These are phyloP conservation scores for Resseliella maxima DNA, from an alignment of 2,888 invertebrate species.

Conservation along the genomic window DNA sequence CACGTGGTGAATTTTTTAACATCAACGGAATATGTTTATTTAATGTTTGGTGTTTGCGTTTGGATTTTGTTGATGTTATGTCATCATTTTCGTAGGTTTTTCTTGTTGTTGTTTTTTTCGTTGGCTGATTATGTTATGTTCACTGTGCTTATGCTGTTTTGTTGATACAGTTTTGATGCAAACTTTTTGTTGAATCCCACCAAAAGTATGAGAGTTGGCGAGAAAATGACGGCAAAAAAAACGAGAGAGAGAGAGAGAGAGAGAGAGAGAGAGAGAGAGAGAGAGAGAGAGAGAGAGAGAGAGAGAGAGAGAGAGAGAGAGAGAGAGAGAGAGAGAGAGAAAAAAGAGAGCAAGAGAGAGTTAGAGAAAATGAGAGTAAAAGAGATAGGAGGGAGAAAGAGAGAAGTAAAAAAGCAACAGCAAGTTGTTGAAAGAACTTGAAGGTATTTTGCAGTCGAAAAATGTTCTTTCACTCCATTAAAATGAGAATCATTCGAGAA, in stretches of 20 bases:
- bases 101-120: neutral
- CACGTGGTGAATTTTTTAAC: slow-evolving; percentile 20
- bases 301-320: no score
- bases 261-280: neutral
- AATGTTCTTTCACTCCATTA: slow-evolving; percentile 22
- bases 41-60: slow-evolving; percentile 26
- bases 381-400: neutral
- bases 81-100: neutral
- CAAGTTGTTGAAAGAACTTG: neutral
- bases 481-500: neutral
- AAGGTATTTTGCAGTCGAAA: neutral
- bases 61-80: slow-evolving; percentile 8
- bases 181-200: neutral
- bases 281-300: neutral
- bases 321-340: neutral
- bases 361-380: neutral
- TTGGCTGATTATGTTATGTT: neutral
- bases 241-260: neutral
- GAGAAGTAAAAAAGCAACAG: no score
- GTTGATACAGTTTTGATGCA: neutral
- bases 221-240: no score
- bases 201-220: neutral
- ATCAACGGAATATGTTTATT: slow-evolving; percentile 21
- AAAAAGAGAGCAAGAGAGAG: neutral
- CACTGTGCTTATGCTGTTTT: neutral